Evolutionary conservation across 2,113 vertebrate genomes (phyloP).

Genomic region (Salvelinus fontinalis): DNA sequence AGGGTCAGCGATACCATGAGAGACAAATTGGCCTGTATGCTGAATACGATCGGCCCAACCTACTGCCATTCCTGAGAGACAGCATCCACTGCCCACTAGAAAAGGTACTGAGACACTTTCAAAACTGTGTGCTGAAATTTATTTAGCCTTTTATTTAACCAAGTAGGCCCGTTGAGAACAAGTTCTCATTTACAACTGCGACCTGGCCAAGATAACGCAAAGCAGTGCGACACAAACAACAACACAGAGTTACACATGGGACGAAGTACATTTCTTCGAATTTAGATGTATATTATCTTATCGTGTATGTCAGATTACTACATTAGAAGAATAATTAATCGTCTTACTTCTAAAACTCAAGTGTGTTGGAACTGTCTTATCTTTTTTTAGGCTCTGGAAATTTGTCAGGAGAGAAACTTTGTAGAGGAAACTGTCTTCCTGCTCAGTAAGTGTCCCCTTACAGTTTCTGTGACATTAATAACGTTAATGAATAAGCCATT

Average conservation of each 20-base stretch:
- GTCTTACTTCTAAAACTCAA: no score
- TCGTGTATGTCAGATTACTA: no score
- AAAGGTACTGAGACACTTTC: constrained; percentile 76
- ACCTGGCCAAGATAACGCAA: no score
- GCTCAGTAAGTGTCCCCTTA: constrained; percentile 83
- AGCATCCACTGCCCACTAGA: constrained; percentile 96
- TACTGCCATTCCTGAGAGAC: constrained; percentile 93
- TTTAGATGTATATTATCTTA: neutral
- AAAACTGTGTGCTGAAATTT: neutral
- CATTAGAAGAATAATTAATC: no score
- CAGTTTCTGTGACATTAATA: neutral
- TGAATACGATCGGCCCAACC: constrained; percentile 90
- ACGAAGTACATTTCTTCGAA: no score
- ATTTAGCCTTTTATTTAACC: no score
- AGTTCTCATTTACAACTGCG: no score
- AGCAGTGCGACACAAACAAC: no score
- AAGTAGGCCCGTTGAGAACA: no score
- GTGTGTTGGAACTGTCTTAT: neutral
- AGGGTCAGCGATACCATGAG: constrained; percentile 93
- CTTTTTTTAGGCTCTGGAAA: constrained; percentile 88
- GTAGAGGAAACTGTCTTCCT: constrained; percentile 97
- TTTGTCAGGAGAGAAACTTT: constrained; percentile 97
- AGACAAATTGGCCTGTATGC: constrained; percentile 95
- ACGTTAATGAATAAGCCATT: no score
- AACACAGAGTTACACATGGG: no score